phyloP scores from a whole-genome alignment of 2,797 vertebrate species.

The Hippopotamyrus pictus region DNA sequence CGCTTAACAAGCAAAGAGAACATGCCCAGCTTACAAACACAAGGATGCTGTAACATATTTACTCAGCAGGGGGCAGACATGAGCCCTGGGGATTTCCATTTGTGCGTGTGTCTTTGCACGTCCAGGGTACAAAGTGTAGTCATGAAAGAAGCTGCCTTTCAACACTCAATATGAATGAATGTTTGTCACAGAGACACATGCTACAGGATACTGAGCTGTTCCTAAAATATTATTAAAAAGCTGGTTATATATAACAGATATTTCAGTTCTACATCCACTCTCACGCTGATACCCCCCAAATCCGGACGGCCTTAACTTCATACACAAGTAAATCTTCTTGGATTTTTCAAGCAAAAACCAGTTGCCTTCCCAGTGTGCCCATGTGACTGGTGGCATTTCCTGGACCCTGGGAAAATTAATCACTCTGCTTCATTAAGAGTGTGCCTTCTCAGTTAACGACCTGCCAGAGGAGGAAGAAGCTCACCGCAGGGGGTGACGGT shows the following conservation, averaged over 20 bases:
- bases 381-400: neutral
- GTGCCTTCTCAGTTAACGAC: neutral
- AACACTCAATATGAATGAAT: neutral
- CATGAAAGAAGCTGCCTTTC: neutral
- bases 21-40: neutral
- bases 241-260: neutral
- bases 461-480: neutral
- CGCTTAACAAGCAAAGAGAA: neutral
- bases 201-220: neutral
- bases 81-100: neutral
- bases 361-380: neutral
- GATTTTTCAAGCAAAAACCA: neutral
- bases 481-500: neutral
- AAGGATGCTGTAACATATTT: neutral
- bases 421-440: neutral
- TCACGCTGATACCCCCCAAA: neutral
- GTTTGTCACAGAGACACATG: neutral
- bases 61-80: neutral
- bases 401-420: neutral
- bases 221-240: neutral
- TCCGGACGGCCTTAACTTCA: neutral
- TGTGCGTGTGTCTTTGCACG: neutral
- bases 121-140: neutral
- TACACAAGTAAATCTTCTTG: neutral
- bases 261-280: neutral